Base-by-base conservation (phyloP, 2,888 invertebrate species). In the Hyposoter dolosus region DNA sequence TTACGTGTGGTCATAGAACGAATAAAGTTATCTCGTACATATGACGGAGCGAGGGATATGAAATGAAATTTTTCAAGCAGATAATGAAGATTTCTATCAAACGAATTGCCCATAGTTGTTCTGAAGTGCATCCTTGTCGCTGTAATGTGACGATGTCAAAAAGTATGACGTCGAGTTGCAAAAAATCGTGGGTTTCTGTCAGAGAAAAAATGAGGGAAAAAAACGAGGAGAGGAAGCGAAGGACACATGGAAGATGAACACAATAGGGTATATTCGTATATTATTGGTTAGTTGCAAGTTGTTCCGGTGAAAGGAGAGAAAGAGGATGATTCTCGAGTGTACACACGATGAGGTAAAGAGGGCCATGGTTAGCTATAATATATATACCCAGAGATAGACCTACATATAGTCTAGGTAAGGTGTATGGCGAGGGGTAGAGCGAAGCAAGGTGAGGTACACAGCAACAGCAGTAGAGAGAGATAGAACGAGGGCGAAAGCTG, bases 401-500 rank as follows among this genome's bases (percentile, higher is more conserved):
- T 53, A 35, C 17, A 68, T 50, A 78, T n/a, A 78, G 50, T 77
- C 66, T 12, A 56, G 53, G 9, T 72, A 71, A 85, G 79, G 75
- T 79, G 75, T 76, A 66, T 47, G 71, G 74, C 65, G 56, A 71
- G 76, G 79, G 78, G 76, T 87, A 89, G 87, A 84, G 87, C 79
- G 90, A 88, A 89, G 88, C 87, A 89, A 90, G 86, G 88, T 89
- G 86, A 86, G 89, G 88, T 88, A 81, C 65, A 63, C 74, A 80
- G 82, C 77, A 72, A 74, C 84, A 50, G 69, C 80, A 78, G 56
- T 60, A 72, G 80, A 78, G 71, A 63, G 80, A 82, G 81, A 77
- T 60, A 80, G 87, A 86, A 78, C 74, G 83, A 85, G 78, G 82
- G 84, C 79, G 82, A 74, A 85, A 86, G 87, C 83, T 86, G 83